These are phyloP conservation scores for Esperia sulphurella DNA, from an alignment of 2,888 invertebrate species.

Conservation along the genomic window DNA sequence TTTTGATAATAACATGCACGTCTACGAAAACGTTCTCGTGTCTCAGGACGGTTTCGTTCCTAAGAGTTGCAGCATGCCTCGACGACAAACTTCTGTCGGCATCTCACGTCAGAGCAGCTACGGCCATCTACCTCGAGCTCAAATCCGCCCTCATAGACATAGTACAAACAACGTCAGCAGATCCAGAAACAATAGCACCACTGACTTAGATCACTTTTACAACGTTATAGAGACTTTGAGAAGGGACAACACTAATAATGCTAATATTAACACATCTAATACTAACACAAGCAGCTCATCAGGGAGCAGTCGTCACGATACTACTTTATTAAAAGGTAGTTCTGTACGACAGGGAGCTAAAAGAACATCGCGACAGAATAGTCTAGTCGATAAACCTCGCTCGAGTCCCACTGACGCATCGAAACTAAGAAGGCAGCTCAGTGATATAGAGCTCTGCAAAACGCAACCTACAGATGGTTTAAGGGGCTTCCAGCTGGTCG, in stretches of 20 bases:
- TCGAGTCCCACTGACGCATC: conserved; percentile 34
- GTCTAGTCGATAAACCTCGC: conserved; percentile 51
- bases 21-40: conserved; percentile 65
- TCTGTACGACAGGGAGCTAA: conserved; percentile 23
- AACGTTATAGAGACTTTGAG: conserved; percentile 60
- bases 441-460: conserved; percentile 52
- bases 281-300: conserved; percentile 59
- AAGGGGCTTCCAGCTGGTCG: conserved; percentile 59
- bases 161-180: conserved; percentile 53
- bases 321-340: conserved; percentile 25
- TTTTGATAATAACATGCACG: conserved; percentile 50
- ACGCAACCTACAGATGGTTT: conserved; percentile 29
- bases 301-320: conserved; percentile 45
- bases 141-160: conserved; percentile 53
- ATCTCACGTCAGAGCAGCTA: conserved; percentile 64
- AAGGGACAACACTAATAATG: conserved; percentile 30
- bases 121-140: conserved; percentile 59
- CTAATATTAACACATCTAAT: conserved; percentile 27
- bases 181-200: conserved; percentile 45
- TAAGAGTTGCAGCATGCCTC: conserved; percentile 71
- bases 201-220: conserved; percentile 62
- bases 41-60: conserved; percentile 55
- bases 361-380: conserved; percentile 51
- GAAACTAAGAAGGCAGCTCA: conserved; percentile 53
- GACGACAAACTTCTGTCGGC: conserved; percentile 51